Conservation (phyloP, 2,888 invertebrate species). For the Papilio demoleus region DNA sequence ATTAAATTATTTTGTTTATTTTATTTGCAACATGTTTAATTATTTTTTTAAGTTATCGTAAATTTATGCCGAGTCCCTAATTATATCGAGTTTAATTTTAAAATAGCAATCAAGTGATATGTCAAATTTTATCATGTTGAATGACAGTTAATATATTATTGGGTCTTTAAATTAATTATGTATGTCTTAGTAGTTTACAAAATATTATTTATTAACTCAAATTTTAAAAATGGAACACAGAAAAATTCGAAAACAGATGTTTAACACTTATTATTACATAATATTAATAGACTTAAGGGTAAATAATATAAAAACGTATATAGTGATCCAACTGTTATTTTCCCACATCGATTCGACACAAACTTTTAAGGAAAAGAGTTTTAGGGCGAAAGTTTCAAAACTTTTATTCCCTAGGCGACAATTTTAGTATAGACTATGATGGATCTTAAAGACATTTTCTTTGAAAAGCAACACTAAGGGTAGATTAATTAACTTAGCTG, state of each 20-base stretch:
- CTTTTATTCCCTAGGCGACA: constrained; percentile 12
- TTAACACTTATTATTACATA: not conserved
- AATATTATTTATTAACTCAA: too few species aligned
- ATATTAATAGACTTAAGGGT: not conserved
- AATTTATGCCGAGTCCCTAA: too few species aligned
- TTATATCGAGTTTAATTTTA: too few species aligned
- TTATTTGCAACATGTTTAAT: not conserved
- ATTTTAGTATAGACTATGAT: constrained; percentile 27
- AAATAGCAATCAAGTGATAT: too few species aligned
- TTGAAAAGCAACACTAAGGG: not conserved
- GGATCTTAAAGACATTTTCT: constrained; percentile 7
- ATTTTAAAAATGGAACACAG: not conserved
- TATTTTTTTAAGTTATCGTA: too few species aligned
- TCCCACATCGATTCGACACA: constrained; percentile 35
- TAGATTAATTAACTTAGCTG: constrained; percentile 1
- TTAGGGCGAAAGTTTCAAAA: constrained; percentile 23
- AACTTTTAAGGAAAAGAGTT: constrained; percentile 37
- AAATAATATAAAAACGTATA: constrained; percentile 18
- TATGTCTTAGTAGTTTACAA: too few species aligned
- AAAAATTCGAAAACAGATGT: not conserved
- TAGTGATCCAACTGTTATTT: constrained; percentile 37
- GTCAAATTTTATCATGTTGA: too few species aligned
- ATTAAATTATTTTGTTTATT: too few species aligned
- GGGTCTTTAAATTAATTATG: too few species aligned
- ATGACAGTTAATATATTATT: too few species aligned